phyloP scores from a whole-genome alignment of 2,113 vertebrate genomes.

The Pycnonotus jocosus region DNA sequence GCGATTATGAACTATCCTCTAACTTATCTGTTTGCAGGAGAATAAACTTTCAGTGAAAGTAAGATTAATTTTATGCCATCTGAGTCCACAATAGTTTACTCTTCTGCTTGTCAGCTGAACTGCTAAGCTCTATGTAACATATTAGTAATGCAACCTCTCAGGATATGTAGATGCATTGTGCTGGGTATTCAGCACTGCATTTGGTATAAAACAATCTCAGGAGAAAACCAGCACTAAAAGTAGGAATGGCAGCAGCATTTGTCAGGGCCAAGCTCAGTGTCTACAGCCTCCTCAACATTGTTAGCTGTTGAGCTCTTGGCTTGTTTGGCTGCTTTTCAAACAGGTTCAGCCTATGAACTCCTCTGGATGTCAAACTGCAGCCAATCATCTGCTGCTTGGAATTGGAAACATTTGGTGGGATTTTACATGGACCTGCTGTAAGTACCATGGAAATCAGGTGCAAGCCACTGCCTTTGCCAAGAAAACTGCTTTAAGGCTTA shows the following conservation, averaged over 20 bases:
- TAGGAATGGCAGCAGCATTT: background rate
- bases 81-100: background rate
- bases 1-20: background rate
- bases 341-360: background rate
- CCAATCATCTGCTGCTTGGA: background rate
- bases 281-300: background rate
- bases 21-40: background rate
- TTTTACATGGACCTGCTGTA: background rate
- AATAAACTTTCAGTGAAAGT: conserved; percentile 7
- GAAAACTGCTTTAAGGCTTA: conserved; percentile 31
- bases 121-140: background rate
- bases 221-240: background rate
- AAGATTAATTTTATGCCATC: conserved; percentile 10
- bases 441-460: conserved; percentile 26
- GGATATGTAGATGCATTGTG: background rate
- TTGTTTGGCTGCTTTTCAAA: conserved; percentile 15
- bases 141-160: background rate
- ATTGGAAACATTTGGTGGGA: background rate
- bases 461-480: background rate
- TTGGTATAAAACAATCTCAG: background rate
- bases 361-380: background rate
- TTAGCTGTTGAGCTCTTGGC: background rate
- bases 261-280: background rate
- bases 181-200: background rate
- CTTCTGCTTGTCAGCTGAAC: background rate